A percentile compares a stretch with the other conserved stretches of the same genome.
Evolutionary conservation across 2,888 invertebrate genomes (phyloP).

Genomic region (Megalurothrips usitatus): DNA sequence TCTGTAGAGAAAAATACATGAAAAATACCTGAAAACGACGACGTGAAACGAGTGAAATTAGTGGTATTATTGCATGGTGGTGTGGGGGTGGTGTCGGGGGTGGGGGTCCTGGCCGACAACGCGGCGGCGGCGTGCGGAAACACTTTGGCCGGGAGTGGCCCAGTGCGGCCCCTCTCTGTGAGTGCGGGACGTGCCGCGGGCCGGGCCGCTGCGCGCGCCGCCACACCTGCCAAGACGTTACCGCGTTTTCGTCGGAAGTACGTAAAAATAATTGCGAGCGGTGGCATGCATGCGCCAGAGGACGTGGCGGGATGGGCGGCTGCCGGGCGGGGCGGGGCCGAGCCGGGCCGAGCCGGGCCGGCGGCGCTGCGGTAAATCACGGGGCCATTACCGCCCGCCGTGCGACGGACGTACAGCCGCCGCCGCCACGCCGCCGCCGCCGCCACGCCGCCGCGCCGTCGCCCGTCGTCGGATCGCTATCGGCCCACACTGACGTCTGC

Average conservation of each 20-base stretch:
- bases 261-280: conserved; percentile 10
- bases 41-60: no score
- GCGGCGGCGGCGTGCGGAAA: no score
- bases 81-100: no score
- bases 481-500: no score
- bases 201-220: background rate
- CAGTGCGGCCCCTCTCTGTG: no score
- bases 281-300: background rate
- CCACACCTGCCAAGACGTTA: background rate
- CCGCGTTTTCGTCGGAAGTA: conserved; percentile 12
- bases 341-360: background rate
- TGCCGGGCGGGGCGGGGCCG: background rate
- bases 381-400: background rate
- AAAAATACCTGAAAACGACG: no score
- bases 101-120: no score
- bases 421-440: background rate
- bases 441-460: background rate
- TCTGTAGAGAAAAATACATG: no score
- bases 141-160: no score
- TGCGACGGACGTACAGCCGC: background rate
- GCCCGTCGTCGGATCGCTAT: background rate
- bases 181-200: no score
- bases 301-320: no score
- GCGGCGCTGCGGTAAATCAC: background rate
- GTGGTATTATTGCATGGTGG: no score